Base-by-base conservation (phyloP, 2,888 invertebrate species). In the Pandemis heparana region DNA sequence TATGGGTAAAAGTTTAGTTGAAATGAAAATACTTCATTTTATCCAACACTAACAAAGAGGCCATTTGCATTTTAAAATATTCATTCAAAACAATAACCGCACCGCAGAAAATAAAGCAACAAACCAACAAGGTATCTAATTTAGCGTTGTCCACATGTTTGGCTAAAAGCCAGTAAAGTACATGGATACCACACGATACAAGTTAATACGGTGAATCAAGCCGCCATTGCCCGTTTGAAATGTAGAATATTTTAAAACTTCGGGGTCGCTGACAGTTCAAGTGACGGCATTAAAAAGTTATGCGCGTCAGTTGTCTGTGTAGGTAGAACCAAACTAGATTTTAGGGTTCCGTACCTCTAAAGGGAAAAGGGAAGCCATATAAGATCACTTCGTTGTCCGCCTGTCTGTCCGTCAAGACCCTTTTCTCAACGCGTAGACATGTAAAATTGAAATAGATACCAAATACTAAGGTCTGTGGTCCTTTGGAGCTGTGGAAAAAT, bases 131-230 rank as follows among this genome's bases (percentile, higher is more conserved):
- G 23, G 23, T 10, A 23, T 23, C 56, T 56, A 61, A 38, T 61
- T 61, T 41, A 18, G 41, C 62, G 16, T 18, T 1, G n/a, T 2
- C 62, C 12, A 41, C 18, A 18, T 62, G 18, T 62, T 62, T 71
- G 71, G 65, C 71, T 18, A 18, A 63, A 23, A 43, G 48, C 46
- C 65, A 60, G 62, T 18, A 18, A 43, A 53, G 18, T 6, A 12
- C 43, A 62, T 10, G 38, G 16, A 41, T 41, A 12, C 43, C 60
- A 61, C 51, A 66, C 16, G 38, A 16, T 53, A 51, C 41, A 61
- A 39, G 16, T 71, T 71, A 61, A 61, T 43, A 8, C 18, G 43
- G 62, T 53, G 16, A 66, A 67, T 71, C 53, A 66, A 61, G 66
- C 51, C 51, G 23, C 48, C 41, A 2, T 18, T 9, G 59, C 10